Evolutionary conservation across 2,113 vertebrate species (phyloP).

Genomic region (Zootoca vivipara): DNA sequence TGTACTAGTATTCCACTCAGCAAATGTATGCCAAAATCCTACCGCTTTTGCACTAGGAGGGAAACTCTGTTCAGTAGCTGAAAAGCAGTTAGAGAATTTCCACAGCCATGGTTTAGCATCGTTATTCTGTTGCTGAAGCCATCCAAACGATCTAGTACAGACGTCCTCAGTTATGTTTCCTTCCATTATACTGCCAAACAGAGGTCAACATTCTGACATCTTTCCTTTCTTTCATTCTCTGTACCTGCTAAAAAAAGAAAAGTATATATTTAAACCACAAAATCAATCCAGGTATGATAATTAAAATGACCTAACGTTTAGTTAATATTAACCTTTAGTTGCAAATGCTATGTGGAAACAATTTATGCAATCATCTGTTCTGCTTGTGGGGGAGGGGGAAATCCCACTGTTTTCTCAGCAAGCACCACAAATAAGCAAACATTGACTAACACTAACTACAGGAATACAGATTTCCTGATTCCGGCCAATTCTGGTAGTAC

Average conservation of each 20-base stretch:
- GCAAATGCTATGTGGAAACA: not conserved
- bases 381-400: not conserved
- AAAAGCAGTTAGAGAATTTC: slow-evolving; percentile 93
- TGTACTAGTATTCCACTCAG: rapidly evolving
- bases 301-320: not conserved
- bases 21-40: slow-evolving; percentile 40
- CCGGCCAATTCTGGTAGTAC: no score
- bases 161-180: slow-evolving; percentile 83
- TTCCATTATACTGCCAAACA: slow-evolving; percentile 89
- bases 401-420: not conserved
- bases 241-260: slow-evolving; percentile 61
- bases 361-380: not conserved
- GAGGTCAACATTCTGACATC: slow-evolving; percentile 83
- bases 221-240: slow-evolving; percentile 89
- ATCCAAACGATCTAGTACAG: slow-evolving; percentile 80
- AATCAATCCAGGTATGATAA: not conserved
- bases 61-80: slow-evolving; percentile 80
- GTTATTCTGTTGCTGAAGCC: slow-evolving; percentile 82
- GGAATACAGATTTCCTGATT: not conserved
- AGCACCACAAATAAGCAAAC: not conserved
- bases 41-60: slow-evolving; percentile 81
- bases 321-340: not conserved
- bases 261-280: not conserved
- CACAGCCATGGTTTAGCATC: slow-evolving; percentile 88
- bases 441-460: not conserved